Evolutionary conservation across 2,888 invertebrate genomes (phyloP).

Genomic region (Phorcus lineatus): DNA sequence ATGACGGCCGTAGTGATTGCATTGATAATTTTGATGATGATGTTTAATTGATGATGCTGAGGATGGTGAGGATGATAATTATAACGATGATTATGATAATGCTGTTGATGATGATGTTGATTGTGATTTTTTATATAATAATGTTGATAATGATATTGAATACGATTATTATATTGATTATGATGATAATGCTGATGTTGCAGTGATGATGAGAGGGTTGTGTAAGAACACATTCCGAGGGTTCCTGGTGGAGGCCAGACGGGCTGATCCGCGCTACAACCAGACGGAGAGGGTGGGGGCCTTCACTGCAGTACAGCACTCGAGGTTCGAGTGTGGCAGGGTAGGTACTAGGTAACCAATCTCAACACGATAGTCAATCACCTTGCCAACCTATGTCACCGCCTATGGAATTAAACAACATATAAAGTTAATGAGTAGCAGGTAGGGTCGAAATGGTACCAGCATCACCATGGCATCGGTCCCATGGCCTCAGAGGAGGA

Average conservation of each 20-base stretch:
- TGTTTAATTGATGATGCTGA: too few relatives aligned
- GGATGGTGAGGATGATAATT: too few relatives aligned
- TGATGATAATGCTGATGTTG: neutral
- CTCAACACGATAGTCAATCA: neutral
- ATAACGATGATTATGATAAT: too few relatives aligned
- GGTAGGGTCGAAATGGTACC: too few relatives aligned
- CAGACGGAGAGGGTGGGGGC: constrained; percentile 48
- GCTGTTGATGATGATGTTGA: too few relatives aligned
- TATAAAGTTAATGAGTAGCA: too few relatives aligned
- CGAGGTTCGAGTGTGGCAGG: constrained; percentile 50
- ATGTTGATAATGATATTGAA: neutral
- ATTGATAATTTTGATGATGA: too few relatives aligned
- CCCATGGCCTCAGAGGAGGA: too few relatives aligned
- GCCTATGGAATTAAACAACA: too few relatives aligned
- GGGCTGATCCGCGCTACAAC: constrained; percentile 37
- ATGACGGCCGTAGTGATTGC: too few relatives aligned
- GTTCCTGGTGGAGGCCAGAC: constrained; percentile 41
- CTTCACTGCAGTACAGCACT: constrained; percentile 48
- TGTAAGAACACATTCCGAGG: constrained; percentile 40
- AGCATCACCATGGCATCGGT: too few relatives aligned
- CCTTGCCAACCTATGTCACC: neutral
- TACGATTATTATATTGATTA: neutral
- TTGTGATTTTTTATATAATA: neutral
- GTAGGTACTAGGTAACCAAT: too few relatives aligned
- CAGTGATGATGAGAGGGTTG: constrained; percentile 44